Evolutionary conservation across 2,888 invertebrate genomes (phyloP).

Genomic region (Selenia dentaria): DNA sequence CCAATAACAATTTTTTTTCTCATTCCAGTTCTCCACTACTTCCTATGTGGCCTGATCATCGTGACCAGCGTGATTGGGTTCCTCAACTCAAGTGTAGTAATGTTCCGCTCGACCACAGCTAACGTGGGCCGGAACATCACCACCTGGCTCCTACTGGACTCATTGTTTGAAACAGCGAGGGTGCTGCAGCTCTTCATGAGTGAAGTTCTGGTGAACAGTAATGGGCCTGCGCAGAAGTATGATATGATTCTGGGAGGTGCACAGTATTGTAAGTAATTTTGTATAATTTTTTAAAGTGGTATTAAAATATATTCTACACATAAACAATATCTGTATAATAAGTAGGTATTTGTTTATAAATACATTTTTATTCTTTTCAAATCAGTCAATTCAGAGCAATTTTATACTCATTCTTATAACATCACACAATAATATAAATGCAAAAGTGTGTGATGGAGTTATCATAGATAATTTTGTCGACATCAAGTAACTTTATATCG

Average conservation of each 20-base stretch:
- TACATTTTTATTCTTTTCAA: no score
- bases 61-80: conserved; percentile 66
- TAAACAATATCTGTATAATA: no score
- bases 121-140: conserved; percentile 65
- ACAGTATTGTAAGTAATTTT: conserved; percentile 65
- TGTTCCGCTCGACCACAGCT: conserved; percentile 54
- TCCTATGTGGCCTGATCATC: conserved; percentile 66
- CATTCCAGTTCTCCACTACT: conserved; percentile 65
- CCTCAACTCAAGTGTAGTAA: conserved; percentile 66
- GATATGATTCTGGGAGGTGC: conserved; percentile 67
- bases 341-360: no score
- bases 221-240: conserved; percentile 61
- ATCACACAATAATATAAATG: no score
- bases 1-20: not conserved
- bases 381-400: no score
- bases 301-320: no score
- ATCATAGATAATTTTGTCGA: no score
- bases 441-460: no score
- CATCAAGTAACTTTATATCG: no score
- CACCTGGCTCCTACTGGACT: conserved; percentile 71
- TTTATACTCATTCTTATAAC: no score
- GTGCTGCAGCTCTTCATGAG: conserved; percentile 71
- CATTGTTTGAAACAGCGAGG: conserved; percentile 71
- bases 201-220: conserved; percentile 64
- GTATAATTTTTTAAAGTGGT: no score